These are phyloP conservation scores for Caenorhabditis imperialis DNA, from an alignment of 2,888 invertebrate species.

Conservation along the genomic window DNA sequence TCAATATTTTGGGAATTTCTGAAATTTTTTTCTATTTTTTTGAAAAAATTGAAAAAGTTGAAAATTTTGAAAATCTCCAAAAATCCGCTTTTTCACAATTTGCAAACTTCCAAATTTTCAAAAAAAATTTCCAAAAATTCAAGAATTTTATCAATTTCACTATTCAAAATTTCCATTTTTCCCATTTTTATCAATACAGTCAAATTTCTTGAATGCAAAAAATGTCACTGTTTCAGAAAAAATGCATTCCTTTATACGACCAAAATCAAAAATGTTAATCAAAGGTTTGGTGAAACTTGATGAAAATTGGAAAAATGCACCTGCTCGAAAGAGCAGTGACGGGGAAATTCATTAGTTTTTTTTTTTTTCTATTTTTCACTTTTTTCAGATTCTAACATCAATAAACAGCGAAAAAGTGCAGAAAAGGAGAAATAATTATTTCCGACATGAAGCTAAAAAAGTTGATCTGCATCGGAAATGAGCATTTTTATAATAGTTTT, in stretches of 20 bases:
- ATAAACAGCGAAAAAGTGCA: not conserved
- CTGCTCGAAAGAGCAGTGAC: not conserved
- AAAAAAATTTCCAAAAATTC: too few relatives aligned
- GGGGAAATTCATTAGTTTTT: not conserved
- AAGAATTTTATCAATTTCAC: too few relatives aligned
- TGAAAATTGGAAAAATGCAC: not conserved
- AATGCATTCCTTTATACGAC: too few relatives aligned
- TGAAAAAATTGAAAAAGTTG: constrained; percentile 2
- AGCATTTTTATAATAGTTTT: too few relatives aligned
- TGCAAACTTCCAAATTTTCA: too few relatives aligned
- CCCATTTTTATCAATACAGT: too few relatives aligned
- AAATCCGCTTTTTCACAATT: too few relatives aligned
- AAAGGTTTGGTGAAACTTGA: not conserved
- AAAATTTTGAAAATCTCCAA: too few relatives aligned
- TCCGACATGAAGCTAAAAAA: not conserved
- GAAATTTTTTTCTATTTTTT: constrained; percentile 32
- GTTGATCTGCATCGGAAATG: constrained; percentile 2
- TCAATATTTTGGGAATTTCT: constrained; percentile 11
- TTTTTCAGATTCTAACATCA: not conserved
- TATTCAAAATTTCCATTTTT: too few relatives aligned
- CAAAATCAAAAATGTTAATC: too few relatives aligned
- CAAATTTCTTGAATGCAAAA: too few relatives aligned
- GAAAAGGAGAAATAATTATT: not conserved
- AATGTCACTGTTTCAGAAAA: too few relatives aligned
- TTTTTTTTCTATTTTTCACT: constrained; percentile 5